A percentile compares a stretch with the other conserved stretches of the same genome.
Conservation (phyloP, 1,140 invertebrate genomes). For the Hylaeus anthracinus region DNA sequence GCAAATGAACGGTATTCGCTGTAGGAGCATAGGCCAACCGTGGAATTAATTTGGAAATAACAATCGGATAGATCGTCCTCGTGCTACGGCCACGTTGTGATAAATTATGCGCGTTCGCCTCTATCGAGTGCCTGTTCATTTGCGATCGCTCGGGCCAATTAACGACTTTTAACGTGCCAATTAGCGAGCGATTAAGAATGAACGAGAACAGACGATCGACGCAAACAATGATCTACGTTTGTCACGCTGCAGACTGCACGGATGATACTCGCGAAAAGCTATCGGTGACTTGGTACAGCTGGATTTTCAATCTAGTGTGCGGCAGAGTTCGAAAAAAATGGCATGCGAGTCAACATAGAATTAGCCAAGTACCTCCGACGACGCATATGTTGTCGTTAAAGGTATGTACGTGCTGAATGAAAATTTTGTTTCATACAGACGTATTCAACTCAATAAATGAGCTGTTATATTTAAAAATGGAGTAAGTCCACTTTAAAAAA, state of each 20-base stretch:
- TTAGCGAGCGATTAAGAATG: conserved; percentile 30
- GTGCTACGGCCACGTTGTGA: not conserved
- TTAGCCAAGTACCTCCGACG: conserved; percentile 39
- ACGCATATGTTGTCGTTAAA: not conserved
- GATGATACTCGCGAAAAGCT: conserved; percentile 7
- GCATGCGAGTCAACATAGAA: conserved; percentile 41
- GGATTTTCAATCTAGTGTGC: conserved; percentile 56
- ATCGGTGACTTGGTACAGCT: conserved; percentile 47
- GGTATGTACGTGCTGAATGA: conserved; percentile 10
- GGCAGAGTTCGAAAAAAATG: conserved; percentile 46
- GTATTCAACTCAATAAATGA: too few relatives aligned
- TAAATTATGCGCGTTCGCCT: not conserved
- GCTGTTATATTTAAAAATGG: too few relatives aligned
- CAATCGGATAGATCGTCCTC: not conserved
- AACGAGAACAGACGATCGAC: conserved; percentile 56
- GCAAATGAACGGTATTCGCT: not conserved
- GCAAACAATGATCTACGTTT: conserved; percentile 59
- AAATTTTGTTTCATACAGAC: too few relatives aligned
- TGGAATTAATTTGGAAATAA: not conserved
- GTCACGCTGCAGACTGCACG: conserved; percentile 28
- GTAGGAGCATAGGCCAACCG: not conserved
- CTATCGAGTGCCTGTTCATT: too few relatives aligned
- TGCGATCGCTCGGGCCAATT: not conserved
- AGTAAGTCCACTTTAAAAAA: too few relatives aligned
- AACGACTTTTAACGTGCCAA: not conserved